Conservation (phyloP, 2,888 invertebrate genomes). For the Eristalis intricaria region DNA sequence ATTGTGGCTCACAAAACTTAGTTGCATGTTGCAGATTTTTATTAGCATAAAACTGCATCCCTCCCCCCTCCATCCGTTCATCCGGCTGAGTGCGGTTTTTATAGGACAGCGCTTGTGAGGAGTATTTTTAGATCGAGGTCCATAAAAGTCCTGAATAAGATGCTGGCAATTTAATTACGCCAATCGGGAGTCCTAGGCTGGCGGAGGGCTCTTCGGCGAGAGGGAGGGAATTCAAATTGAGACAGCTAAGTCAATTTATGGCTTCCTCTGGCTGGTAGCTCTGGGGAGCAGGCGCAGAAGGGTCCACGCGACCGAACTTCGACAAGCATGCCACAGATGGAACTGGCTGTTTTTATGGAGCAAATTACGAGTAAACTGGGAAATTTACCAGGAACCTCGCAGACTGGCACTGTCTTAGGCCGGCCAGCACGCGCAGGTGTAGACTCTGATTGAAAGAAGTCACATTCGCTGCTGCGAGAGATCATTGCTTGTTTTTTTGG, state of each 20-base stretch:
- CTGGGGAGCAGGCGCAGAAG: conserved; percentile 34
- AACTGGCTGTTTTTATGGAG: conserved; percentile 37
- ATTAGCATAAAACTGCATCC: conserved; percentile 19
- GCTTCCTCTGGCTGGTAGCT: conserved; percentile 36
- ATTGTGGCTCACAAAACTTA: neutral
- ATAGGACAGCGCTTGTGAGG: conserved; percentile 11
- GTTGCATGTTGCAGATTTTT: conserved; percentile 44
- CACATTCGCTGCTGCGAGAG: conserved; percentile 3
- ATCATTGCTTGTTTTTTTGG: neutral
- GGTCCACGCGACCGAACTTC: conserved; percentile 18
- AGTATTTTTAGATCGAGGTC: conserved; percentile 34
- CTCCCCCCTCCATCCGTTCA: neutral
- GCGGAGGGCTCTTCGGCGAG: conserved; percentile 12
- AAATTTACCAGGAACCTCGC: conserved; percentile 56
- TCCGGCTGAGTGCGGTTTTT: conserved; percentile 14
- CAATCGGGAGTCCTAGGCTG: conserved; percentile 43
- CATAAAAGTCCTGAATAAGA: conserved; percentile 51
- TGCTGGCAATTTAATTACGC: conserved; percentile 65
- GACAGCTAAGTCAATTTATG: conserved; percentile 64
- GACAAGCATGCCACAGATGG: neutral
- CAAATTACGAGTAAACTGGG: conserved; percentile 46
- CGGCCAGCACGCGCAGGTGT: conserved; percentile 38
- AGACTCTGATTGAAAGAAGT: conserved; percentile 15
- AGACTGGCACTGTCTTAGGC: neutral
- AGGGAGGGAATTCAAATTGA: conserved; percentile 54